Conservation (phyloP, 2,888 invertebrate species). For the Drosophila putrida region DNA sequence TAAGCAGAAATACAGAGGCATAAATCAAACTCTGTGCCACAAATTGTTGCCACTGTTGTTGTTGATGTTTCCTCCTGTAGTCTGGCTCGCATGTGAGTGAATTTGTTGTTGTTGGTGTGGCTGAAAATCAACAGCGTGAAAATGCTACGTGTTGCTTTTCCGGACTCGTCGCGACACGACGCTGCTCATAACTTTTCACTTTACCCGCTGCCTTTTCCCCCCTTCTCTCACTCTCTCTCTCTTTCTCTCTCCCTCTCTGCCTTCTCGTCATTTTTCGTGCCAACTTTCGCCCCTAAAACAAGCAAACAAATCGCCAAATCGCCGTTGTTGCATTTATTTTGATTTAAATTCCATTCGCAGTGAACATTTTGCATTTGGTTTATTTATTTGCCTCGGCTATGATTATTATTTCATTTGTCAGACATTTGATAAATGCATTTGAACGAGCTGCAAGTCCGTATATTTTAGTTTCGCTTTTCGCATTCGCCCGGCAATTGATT, state of each 20-base stretch:
- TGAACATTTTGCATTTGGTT: constrained; percentile 12
- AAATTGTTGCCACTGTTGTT: constrained; percentile 12
- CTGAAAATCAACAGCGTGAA: constrained; percentile 17
- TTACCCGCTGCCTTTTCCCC: not conserved
- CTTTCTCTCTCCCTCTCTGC: too few species aligned
- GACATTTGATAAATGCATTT: constrained; percentile 29
- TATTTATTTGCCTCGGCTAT: constrained; percentile 55
- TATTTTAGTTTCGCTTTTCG: constrained; percentile 24
- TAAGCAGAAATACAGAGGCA: constrained; percentile 53
- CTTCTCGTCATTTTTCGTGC: not conserved
- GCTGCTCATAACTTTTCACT: constrained; percentile 48
- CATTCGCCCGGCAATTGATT: constrained; percentile 64
- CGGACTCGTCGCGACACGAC: constrained; percentile 34
- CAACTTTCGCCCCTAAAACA: constrained; percentile 32
- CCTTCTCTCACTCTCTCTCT: too few species aligned
- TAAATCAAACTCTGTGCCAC: constrained; percentile 65
- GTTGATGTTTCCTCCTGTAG: constrained; percentile 2
- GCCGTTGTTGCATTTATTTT: constrained; percentile 51
- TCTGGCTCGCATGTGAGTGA: not conserved
- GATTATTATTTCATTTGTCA: constrained; percentile 39
- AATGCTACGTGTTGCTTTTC: constrained; percentile 68
- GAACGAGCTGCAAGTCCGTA: constrained; percentile 6
- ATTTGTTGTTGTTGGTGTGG: constrained; percentile 10
- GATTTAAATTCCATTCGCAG: constrained; percentile 61
- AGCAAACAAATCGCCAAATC: constrained; percentile 52